Evolutionary conservation across 2,797 vertebrate genomes (phyloP).

Genomic region (Monodelphis domestica): DNA sequence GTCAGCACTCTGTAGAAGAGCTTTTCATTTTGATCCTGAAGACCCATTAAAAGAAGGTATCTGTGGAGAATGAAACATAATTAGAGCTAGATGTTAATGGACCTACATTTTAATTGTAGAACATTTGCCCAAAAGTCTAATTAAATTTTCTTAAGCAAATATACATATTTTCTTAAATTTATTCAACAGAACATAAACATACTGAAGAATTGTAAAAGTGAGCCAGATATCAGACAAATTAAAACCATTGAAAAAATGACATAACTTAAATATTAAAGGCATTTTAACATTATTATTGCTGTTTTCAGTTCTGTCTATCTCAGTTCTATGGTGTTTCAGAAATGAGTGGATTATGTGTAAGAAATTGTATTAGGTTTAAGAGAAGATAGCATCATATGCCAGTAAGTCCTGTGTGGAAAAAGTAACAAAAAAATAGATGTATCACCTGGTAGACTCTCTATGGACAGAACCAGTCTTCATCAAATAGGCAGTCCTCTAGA

Average conservation of each 20-base stretch:
- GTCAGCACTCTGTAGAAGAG: conserved; percentile 94
- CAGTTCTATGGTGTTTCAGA: background rate
- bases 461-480: background rate
- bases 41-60: conserved; percentile 96
- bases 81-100: conserved; percentile 67
- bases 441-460: background rate
- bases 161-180: conserved; percentile 23
- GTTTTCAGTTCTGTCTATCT: background rate
- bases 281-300: background rate
- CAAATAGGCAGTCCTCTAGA: background rate
- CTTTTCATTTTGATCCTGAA: conserved; percentile 98
- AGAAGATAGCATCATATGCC: background rate
- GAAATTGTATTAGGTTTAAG: background rate
- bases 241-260: conserved; percentile 44
- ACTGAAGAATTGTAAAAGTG: conserved; percentile 50
- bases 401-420: background rate
- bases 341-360: background rate
- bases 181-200: conserved; percentile 33
- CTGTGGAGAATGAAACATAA: conserved; percentile 84
- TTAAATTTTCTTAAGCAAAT: conserved; percentile 59
- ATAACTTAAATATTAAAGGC: background rate
- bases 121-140: conserved; percentile 43
- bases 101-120: conserved; percentile 8
- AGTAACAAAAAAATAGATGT: background rate
- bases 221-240: conserved; percentile 35